Evolutionary conservation across 2,888 invertebrate species (phyloP), one percentile per base, ranked within the genome.

Genomic region (Diarsia dahlii): DNA sequence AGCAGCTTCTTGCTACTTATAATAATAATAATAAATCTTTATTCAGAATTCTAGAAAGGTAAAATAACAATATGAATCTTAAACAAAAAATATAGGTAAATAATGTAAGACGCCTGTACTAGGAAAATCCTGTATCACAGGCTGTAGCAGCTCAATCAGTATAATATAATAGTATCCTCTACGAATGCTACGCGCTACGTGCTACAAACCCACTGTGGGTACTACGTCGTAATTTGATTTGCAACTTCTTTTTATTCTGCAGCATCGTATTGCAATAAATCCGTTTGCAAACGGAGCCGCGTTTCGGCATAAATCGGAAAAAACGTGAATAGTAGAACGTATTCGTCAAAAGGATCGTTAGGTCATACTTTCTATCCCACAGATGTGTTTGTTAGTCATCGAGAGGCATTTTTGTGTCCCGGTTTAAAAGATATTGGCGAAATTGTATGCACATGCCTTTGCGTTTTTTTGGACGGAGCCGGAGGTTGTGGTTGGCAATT

Each of bases 171-270:
- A n/a, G n/a, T 80, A 65, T 73, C 18, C 28, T 60, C 64, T 60
- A 78, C 65, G 58, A 80, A 3, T 28, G 46, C 65, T 78, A 72
- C 73, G 77, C 28, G 70, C 64, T 73, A 73, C 65, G 28, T 48
- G 68, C 63, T 71, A 71, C 80, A 50, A 68, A 34, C 23, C 8
- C 60, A 65, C 62, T 54, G 80, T 34, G 34, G 13, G 54, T n/a
- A 58, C 39, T 18, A 45, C n/a, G 54, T 28, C 15, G 46, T 62
- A 62, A 62, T 23, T 34, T 46, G 13, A 34, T 52, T 62, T 23
- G 34, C 15, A 12, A 1, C 9, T 46, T 13, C 2, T 18, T 2
- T 60, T 62, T 58, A 15, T 54, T 45, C 12, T 15, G 8, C n/a
- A 12, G n/a, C 45, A 56, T 10, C 4, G 15, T 15, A 10, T 12